These are phyloP conservation scores for Myotis yumanensis DNA, from an alignment of 2,113 vertebrate species.

Conservation along the genomic window DNA sequence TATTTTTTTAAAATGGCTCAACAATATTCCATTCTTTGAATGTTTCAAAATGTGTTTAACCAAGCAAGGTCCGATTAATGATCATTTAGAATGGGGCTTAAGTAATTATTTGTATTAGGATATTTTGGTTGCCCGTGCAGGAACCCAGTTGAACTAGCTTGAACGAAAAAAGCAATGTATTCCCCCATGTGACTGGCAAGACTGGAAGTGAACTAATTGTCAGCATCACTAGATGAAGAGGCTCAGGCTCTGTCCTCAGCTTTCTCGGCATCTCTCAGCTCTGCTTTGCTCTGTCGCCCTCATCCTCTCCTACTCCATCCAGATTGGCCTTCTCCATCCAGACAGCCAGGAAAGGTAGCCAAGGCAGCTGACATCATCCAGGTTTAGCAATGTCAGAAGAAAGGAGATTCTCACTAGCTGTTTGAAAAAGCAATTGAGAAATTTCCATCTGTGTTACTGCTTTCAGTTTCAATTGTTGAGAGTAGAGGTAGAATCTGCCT, in stretches of 20 bases:
- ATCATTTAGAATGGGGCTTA: background rate
- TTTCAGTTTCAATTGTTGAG: background rate
- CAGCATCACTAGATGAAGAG: background rate
- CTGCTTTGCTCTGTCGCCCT: background rate
- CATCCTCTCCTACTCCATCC: background rate
- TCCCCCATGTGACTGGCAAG: background rate
- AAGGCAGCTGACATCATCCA: background rate
- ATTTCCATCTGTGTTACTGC: background rate
- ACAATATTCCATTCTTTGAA: background rate
- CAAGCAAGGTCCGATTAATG: background rate
- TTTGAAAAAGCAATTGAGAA: background rate
- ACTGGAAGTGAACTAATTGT: background rate
- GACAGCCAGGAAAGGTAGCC: background rate
- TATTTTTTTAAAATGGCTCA: background rate
- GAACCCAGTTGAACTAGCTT: constrained; percentile 22
- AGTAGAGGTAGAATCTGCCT: background rate
- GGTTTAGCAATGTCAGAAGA: background rate
- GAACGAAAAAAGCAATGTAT: background rate
- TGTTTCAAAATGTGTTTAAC: background rate
- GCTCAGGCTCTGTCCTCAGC: background rate
- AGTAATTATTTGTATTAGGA: constrained; percentile 15
- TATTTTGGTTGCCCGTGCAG: background rate
- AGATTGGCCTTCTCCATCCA: background rate
- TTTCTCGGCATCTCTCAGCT: background rate
- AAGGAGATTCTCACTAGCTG: constrained; percentile 30